Evolutionary conservation across 2,113 vertebrate genomes (phyloP), one percentile per base, ranked within the genome.

Genomic region (Ammodytes dubius): DNA sequence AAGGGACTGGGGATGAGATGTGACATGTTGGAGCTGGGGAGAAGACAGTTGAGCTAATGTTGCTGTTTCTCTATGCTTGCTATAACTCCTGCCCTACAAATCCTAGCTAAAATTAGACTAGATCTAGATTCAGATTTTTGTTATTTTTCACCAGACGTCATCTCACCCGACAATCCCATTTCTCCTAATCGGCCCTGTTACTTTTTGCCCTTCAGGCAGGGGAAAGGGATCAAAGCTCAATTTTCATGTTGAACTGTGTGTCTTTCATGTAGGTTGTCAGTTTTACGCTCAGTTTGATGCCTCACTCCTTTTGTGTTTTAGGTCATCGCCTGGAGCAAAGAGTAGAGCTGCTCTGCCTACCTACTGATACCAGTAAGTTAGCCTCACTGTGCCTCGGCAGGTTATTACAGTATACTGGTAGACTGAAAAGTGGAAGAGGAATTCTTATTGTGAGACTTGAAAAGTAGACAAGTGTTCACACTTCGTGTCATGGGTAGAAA

Each of bases 241-340:
- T 69, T 47, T 67, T 70, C 47, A 4, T 37, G 9, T 13, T 59
- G 43, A 69, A 50, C 59, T 53, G 27, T 65, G 12, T 42, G 71
- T 78, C 74, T 82, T 82, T 84, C n/a, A 64, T 74, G 56, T 81
- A 56, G 39, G 37, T 70, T 77, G 59, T 78, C 42, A 66, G 52
- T 84, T 70, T 74, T 69, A 84, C 58, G 67, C 75, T 82, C 70
- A 79, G 69, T 46, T 78, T 88, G 70, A 86, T 8, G 7, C 42
- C 35, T 60, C 59, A 87, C 70, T 85, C 35, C 59, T 79, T 80
- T 79, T 88, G 60, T 85, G 68, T 89, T 90, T 83, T 79, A 86
- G 90, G 85, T 87, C 70, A 78, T 69, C 11, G 66, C 80, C 84
- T 85, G 83, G 59, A 89, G 83, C 83, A 64, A 82, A 87, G 42